Conservation (phyloP, 2,113 vertebrate species). For the Progne subis region DNA sequence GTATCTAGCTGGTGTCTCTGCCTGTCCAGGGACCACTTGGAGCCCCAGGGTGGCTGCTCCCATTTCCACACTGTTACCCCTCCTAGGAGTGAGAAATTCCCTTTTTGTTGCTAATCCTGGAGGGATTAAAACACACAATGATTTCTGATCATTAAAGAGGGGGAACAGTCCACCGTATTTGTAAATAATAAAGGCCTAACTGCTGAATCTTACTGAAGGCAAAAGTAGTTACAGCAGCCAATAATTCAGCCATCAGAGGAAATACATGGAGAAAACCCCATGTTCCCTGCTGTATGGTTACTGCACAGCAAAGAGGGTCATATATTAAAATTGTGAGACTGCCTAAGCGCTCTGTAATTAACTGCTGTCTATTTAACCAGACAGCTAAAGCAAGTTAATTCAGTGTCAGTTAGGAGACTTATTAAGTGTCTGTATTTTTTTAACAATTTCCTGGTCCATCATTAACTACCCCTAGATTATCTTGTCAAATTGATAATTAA, state of each 20-base stretch:
- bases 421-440: conserved; percentile 69
- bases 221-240: background rate
- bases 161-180: background rate
- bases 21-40: background rate
- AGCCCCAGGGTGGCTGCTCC: accelerated
- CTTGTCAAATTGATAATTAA: conserved; percentile 82
- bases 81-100: background rate
- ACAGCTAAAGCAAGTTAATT: conserved; percentile 74
- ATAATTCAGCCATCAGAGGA: background rate
- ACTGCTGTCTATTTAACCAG: conserved; percentile 75
- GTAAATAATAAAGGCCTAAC: background rate
- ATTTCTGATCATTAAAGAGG: background rate
- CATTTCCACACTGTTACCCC: background rate
- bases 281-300: conserved; percentile 11
- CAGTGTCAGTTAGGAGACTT: conserved; percentile 74
- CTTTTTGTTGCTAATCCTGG: background rate
- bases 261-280: background rate
- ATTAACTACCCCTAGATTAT: conserved; percentile 79
- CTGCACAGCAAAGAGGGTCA: conserved; percentile 37
- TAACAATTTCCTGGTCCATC: conserved; percentile 75
- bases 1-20: background rate
- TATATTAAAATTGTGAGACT: conserved; percentile 69
- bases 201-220: background rate
- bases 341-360: conserved; percentile 73
- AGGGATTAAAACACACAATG: background rate